These are phyloP conservation scores for Piaya cayana DNA, from an alignment of 2,113 vertebrate species.

Conservation along the genomic window DNA sequence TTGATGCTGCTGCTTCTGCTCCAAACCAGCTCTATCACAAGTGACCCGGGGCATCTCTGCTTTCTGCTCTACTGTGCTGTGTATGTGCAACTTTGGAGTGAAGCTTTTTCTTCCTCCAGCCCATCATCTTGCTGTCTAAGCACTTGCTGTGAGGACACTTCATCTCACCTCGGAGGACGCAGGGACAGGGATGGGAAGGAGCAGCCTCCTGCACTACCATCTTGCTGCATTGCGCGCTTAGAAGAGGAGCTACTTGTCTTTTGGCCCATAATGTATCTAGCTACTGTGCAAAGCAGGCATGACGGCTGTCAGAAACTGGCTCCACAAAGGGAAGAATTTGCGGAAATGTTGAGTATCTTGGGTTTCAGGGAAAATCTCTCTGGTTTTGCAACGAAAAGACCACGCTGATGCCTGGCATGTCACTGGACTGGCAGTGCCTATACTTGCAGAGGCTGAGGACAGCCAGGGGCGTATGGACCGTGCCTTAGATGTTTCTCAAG, in stretches of 20 bases:
- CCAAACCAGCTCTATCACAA: background rate
- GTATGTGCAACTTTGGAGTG: background rate
- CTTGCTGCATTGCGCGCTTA: background rate
- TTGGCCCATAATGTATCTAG: background rate
- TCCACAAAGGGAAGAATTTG: background rate
- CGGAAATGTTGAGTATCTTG: background rate
- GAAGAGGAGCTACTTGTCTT: background rate
- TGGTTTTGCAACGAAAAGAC: background rate
- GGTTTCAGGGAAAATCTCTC: background rate
- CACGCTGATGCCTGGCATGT: background rate
- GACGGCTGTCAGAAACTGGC: background rate
- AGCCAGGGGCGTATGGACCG: background rate
- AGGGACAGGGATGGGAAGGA: background rate
- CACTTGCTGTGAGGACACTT: background rate
- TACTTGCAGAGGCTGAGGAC: background rate
- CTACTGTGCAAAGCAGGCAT: background rate
- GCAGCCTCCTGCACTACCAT: background rate
- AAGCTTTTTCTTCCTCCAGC: background rate
- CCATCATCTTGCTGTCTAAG: background rate
- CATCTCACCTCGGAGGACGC: background rate
- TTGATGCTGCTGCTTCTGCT: background rate
- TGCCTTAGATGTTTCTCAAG: background rate
- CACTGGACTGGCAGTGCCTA: background rate
- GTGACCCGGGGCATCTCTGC: background rate
- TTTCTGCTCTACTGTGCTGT: background rate